phyloP scores from a whole-genome alignment of 1,140 invertebrate genomes.

The Ceratitis capitata region DNA sequence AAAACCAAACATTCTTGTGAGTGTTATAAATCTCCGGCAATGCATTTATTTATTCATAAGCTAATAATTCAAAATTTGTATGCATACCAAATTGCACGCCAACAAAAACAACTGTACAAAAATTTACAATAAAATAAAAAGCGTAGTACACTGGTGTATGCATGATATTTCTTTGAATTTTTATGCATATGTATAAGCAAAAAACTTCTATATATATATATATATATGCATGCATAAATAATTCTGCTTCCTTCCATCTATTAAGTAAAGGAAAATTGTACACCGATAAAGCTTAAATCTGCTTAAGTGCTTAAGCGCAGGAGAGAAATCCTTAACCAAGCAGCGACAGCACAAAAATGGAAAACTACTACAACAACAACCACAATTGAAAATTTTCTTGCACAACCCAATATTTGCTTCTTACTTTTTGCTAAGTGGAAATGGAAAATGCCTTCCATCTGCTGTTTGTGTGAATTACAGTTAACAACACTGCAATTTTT shows the following conservation, averaged over 20 bases:
- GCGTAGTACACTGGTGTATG: too few relatives aligned
- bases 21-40: background rate
- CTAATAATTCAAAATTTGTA: constrained; percentile 24
- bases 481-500: background rate
- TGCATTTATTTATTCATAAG: constrained; percentile 33
- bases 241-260: background rate
- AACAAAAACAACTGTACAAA: background rate
- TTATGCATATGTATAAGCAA: background rate
- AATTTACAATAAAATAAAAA: background rate
- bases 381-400: background rate
- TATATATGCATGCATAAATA: background rate
- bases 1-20: too few relatives aligned
- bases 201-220: background rate
- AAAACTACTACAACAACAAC: background rate
- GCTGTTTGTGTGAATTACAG: background rate
- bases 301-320: constrained; percentile 24
- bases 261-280: constrained; percentile 7
- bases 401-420: background rate
- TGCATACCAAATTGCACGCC: background rate
- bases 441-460: background rate
- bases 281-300: constrained; percentile 15
- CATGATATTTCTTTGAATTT: too few relatives aligned
- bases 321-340: background rate
- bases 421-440: background rate
- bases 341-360: too few relatives aligned